phyloP scores from a whole-genome alignment of 2,797 vertebrate species.

The Spea hammondii region DNA sequence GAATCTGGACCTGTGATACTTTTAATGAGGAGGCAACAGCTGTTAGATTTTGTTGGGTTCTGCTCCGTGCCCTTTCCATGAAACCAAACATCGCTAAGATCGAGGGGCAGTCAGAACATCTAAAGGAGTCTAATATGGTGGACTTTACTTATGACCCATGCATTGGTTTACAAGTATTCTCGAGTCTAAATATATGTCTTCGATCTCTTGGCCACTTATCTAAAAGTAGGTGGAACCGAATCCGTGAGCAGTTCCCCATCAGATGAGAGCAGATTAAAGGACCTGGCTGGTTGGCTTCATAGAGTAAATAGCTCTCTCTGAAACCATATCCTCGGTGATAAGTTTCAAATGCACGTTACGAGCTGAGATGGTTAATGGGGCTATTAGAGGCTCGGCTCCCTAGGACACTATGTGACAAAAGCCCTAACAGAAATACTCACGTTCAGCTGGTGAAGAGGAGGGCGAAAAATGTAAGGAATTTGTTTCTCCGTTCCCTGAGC shows the following conservation, averaged over 20 bases:
- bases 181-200: constrained; percentile 14
- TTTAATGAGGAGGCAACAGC: neutral
- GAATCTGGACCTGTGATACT: neutral
- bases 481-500: neutral
- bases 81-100: neutral
- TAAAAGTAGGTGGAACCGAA: constrained; percentile 17
- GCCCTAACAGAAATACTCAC: constrained; percentile 23
- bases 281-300: neutral
- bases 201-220: neutral
- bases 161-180: constrained; percentile 2
- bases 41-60: neutral
- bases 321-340: neutral
- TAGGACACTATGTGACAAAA: constrained; percentile 37
- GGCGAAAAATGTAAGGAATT: neutral
- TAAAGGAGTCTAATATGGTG: neutral
- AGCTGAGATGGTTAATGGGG: constrained; percentile 28
- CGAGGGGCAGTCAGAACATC: neutral
- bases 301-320: neutral
- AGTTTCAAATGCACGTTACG: neutral
- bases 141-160: constrained; percentile 25
- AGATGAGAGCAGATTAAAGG: constrained; percentile 29
- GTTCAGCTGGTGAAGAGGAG: constrained; percentile 15
- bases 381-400: constrained; percentile 17
- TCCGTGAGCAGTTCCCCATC: neutral
- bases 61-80: neutral